Percentiles rank a stretch among this genome's conserved stretches.
These are phyloP conservation scores for Drosophila yooni DNA, from an alignment of 2,888 invertebrate genomes.

Conservation along the genomic window DNA sequence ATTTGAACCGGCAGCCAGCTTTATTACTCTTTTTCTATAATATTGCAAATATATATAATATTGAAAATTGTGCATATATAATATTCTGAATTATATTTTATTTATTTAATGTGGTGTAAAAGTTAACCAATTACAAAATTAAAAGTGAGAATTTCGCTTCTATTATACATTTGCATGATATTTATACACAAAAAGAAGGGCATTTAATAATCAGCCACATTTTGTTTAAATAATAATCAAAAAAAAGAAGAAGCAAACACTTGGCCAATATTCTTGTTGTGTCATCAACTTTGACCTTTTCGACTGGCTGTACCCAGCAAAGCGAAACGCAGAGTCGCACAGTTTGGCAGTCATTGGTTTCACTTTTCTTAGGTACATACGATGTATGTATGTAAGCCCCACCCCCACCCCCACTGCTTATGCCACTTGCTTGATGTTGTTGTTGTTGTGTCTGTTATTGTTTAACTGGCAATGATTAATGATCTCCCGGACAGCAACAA, in stretches of 20 bases:
- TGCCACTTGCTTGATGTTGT: constrained; percentile 51
- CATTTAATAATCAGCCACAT: constrained; percentile 4
- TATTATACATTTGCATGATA: neutral
- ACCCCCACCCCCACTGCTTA: constrained; percentile 12
- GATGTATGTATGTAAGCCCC: neutral
- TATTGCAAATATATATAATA: too few species aligned
- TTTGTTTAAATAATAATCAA: neutral
- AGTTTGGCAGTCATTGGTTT: constrained; percentile 67
- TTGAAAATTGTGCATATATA: neutral
- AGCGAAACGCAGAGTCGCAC: neutral
- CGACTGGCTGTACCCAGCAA: constrained; percentile 50
- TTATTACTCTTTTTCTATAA: too few species aligned
- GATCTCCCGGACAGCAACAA: constrained; percentile 39
- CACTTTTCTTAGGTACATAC: constrained; percentile 48
- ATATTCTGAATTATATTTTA: too few species aligned
- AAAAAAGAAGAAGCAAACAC: neutral
- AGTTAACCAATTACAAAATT: too few species aligned
- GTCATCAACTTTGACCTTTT: constrained; percentile 68
- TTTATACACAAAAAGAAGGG: neutral
- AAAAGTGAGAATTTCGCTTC: neutral
- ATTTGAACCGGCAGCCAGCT: too few species aligned
- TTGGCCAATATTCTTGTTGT: constrained; percentile 30
- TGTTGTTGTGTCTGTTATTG: constrained; percentile 60
- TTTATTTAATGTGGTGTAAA: neutral
- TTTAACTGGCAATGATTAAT: constrained; percentile 76